These are phyloP conservation scores for Smittia sp. DNA, from an alignment of 2,888 invertebrate species.

Conservation along the genomic window DNA sequence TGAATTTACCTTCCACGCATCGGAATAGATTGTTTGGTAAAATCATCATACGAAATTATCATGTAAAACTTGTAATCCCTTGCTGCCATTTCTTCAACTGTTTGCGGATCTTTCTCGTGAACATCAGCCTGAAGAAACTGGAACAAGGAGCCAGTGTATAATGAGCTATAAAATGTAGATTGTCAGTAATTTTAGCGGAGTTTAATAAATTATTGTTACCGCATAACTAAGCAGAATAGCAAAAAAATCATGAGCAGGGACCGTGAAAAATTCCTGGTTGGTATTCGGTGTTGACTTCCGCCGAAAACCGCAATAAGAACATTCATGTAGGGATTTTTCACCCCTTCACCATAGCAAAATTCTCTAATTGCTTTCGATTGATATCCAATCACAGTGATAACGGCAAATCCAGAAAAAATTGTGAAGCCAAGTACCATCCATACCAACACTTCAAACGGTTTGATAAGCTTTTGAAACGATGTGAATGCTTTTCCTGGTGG, in stretches of 20 bases:
- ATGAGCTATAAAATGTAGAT: neutral
- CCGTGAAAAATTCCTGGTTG: neutral
- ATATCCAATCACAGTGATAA: neutral
- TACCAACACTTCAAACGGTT: neutral
- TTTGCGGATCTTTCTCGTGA: neutral
- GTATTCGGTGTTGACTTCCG: neutral
- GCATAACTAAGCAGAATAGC: constrained; percentile 16
- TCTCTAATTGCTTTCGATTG: neutral
- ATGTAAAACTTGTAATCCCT: constrained; percentile 21
- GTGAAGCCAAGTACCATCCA: neutral
- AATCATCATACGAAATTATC: constrained; percentile 7
- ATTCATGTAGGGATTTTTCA: constrained; percentile 18
- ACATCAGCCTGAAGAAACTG: neutral
- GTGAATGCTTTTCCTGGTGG: constrained; percentile 15
- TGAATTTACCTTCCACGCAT: neutral
- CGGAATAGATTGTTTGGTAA: too few species aligned
- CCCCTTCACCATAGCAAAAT: neutral
- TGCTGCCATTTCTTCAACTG: constrained; percentile 12
- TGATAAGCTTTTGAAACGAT: neutral
- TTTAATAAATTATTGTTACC: too few species aligned
- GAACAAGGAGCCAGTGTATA: constrained; percentile 5
- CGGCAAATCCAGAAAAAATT: neutral
- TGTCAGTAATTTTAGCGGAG: too few species aligned
- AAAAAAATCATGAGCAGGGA: constrained; percentile 16
- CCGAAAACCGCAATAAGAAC: constrained; percentile 1